phyloP scores from a whole-genome alignment of 2,888 invertebrate genomes.

The Synergus japonicus region DNA sequence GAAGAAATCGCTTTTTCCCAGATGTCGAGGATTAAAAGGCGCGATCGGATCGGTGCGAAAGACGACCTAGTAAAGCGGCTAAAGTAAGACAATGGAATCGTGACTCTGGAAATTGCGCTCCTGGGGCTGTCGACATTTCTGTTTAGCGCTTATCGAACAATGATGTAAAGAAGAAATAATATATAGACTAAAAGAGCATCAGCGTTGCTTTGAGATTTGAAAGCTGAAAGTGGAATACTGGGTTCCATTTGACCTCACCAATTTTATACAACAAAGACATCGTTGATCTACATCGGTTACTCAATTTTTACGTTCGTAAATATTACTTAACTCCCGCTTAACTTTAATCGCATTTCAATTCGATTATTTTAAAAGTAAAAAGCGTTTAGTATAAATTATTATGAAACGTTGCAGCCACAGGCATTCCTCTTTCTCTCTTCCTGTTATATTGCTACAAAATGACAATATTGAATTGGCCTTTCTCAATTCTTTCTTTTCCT shows the following conservation, averaged over 20 bases:
- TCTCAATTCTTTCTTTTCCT: neutral
- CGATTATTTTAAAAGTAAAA: neutral
- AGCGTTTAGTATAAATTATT: neutral
- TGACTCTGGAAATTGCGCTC: conserved; percentile 39
- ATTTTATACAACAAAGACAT: neutral
- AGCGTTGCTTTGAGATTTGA: conserved; percentile 10
- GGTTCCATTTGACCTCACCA: neutral
- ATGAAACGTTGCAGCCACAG: neutral
- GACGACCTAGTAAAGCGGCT: conserved; percentile 29
- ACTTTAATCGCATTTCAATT: neutral
- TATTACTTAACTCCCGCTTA: too few species aligned
- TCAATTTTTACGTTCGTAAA: too few species aligned
- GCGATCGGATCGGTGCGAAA: conserved; percentile 14
- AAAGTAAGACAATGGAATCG: conserved; percentile 41
- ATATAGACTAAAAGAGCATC: neutral
- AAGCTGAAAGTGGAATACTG: conserved; percentile 5
- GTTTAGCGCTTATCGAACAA: conserved; percentile 7
- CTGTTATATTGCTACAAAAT: neutral
- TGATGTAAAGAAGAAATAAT: conserved; percentile 6
- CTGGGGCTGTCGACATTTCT: conserved; percentile 23
- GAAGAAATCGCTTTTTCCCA: conserved; percentile 16
- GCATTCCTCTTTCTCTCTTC: neutral
- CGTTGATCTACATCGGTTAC: neutral
- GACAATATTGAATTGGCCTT: conserved; percentile 1
- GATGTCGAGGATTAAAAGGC: conserved; percentile 9